Percentiles rank a stretch among this genome's conserved stretches.
Evolutionary conservation across 2,888 invertebrate genomes (phyloP).

Genomic region (Schrankia costaestrigalis): DNA sequence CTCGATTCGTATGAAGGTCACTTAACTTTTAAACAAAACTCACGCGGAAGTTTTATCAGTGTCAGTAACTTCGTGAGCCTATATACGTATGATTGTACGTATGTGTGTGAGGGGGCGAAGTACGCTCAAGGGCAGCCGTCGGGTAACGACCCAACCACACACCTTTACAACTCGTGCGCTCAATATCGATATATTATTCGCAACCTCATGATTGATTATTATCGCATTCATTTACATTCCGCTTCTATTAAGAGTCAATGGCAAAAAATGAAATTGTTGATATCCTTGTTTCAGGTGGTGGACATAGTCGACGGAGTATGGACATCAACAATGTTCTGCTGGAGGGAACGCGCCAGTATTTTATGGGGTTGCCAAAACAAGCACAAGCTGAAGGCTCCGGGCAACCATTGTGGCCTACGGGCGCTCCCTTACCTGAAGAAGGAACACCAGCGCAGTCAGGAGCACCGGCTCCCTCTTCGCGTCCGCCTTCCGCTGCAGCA

Average conservation of each 20-base stretch:
- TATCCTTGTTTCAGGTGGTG: constrained; percentile 51
- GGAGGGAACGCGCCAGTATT: constrained; percentile 91
- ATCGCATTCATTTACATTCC: constrained; percentile 9
- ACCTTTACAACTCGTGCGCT: constrained; percentile 40
- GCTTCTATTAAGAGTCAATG: not conserved
- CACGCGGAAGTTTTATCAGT: constrained; percentile 46
- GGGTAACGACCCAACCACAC: constrained; percentile 65
- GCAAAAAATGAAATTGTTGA: not conserved
- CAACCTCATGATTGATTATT: constrained; percentile 24
- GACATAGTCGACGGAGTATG: constrained; percentile 76
- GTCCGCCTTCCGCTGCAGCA: constrained; percentile 76
- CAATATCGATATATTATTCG: constrained; percentile 28
- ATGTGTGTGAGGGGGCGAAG: constrained; percentile 57
- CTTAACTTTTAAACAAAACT: constrained; percentile 48
- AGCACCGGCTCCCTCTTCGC: constrained; percentile 66
- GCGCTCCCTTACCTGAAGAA: constrained; percentile 57
- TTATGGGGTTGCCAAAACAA: constrained; percentile 87
- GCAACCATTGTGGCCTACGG: constrained; percentile 59
- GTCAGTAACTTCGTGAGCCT: constrained; percentile 28
- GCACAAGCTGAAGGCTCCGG: constrained; percentile 62
- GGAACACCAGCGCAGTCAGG: constrained; percentile 69
- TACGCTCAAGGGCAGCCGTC: constrained; percentile 70
- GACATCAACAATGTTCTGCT: constrained; percentile 90
- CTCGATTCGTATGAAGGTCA: constrained; percentile 49
- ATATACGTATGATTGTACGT: constrained; percentile 13